Evolutionary conservation across 2,888 invertebrate species (phyloP), one percentile per base, ranked within the genome.

Genomic region (Plutella xylostella): DNA sequence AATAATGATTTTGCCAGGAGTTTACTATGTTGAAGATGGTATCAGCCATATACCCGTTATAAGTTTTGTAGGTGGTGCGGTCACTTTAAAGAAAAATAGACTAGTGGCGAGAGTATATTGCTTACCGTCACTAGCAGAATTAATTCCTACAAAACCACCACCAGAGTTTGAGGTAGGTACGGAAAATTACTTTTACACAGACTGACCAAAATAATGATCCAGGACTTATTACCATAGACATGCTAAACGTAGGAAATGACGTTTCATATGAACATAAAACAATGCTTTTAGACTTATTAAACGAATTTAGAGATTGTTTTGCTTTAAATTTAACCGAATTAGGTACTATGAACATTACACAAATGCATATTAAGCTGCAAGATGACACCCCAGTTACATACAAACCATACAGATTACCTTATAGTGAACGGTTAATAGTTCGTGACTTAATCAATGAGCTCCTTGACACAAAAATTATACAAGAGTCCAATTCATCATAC

Each of bases 401-500:
- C 20, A 43, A 43, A 21, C 51, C 49, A 1, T 37, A 50, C 4
- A 11, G 50, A 9, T 28, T 51, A n/a, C 40, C 50, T 4, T 44
- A 25, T 42, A 14, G n/a, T n/a, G 45, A 52, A 34, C 35, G 45
- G 4, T 12, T 31, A 9, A 43, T 34, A 11, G 45, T 53, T 19
- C 37, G 46, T 5, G n/a, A 37, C 6, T 21, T 46, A 28, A 22
- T 53, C 1, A 44, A 49, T 9, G 41, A 47, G 2, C 43, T 50
- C 9, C n/a, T 43, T 4, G 33, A 28, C 3, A 12, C 6, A 19
- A 18, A 30, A 2, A 42, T 42, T 17, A 19, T 42, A 20, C n/a
- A n/a, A 14, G 42, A 42, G 33, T 42, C 19, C 2, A 12, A 3
- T 14, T 60, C 56, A 1, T 38, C 50, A 15, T 60, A 50, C 45